phyloP scores from a whole-genome alignment of 2,888 invertebrate species.

The Clistopyga incitator region DNA sequence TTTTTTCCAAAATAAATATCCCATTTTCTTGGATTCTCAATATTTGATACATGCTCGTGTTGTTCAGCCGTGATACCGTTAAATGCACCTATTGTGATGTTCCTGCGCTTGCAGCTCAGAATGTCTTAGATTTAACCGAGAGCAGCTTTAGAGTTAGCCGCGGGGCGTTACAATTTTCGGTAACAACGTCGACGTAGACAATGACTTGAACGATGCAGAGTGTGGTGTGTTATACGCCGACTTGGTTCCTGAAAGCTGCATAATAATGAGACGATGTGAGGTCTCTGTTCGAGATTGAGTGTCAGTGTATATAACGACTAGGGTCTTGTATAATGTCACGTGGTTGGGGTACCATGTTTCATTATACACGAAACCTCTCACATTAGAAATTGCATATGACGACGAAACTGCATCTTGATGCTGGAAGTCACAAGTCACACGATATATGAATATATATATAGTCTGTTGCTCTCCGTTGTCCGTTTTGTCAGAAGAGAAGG shows the following conservation, averaged over 20 bases:
- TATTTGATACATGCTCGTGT: too few species aligned
- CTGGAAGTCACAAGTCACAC: neutral
- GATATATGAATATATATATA: neutral
- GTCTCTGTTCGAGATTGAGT: conserved; percentile 7
- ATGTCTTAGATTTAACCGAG: neutral
- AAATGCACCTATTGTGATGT: too few species aligned
- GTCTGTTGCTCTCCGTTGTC: conserved; percentile 10
- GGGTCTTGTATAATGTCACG: conserved; percentile 45
- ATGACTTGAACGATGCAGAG: conserved; percentile 19
- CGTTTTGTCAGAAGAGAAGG: conserved; percentile 2
- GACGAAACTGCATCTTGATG: conserved; percentile 11
- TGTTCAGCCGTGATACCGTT: too few species aligned
- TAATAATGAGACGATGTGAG: conserved; percentile 30
- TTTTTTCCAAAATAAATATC: too few species aligned
- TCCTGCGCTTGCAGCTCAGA: too few species aligned
- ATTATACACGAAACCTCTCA: conserved; percentile 31
- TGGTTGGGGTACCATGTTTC: conserved; percentile 42
- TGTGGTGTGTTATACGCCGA: neutral
- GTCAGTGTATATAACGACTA: conserved; percentile 9
- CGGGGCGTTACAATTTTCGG: neutral
- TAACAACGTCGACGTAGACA: neutral
- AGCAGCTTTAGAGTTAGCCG: neutral
- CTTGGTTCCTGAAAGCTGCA: conserved; percentile 12
- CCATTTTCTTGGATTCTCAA: too few species aligned
- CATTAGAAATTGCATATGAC: conserved; percentile 2